Evolutionary conservation across 2,888 invertebrate species (phyloP).

Genomic region (Nomada flava): DNA sequence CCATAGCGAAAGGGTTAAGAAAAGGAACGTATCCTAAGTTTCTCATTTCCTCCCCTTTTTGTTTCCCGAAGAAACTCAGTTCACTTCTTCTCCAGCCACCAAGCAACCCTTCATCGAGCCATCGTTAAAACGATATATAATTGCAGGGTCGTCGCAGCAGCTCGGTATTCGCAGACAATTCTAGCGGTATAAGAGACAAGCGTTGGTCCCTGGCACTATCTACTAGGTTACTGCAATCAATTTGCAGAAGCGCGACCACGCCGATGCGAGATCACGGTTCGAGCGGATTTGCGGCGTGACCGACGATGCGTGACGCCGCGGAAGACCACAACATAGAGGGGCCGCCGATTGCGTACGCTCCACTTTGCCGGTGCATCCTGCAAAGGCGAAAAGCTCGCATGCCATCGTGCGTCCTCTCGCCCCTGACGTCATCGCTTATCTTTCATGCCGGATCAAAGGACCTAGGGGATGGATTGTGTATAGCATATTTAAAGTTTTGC

Average conservation of each 20-base stretch:
- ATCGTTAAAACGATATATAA: no score
- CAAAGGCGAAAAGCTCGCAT: slow-evolving; percentile 71
- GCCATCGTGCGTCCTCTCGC: slow-evolving; percentile 58
- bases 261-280: slow-evolving; percentile 58
- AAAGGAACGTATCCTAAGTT: no score
- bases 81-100: no score
- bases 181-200: not conserved
- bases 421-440: slow-evolving; percentile 18
- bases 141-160: no score
- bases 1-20: no score
- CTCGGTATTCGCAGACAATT: not conserved
- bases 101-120: no score
- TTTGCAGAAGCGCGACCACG: slow-evolving; percentile 69
- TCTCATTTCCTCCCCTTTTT: no score
- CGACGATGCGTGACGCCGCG: slow-evolving; percentile 79
- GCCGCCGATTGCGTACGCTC: slow-evolving; percentile 76
- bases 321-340: slow-evolving; percentile 79
- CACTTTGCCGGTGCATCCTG: slow-evolving; percentile 67
- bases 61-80: no score
- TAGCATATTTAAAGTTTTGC: no score
- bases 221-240: slow-evolving; percentile 71
- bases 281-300: slow-evolving; percentile 73
- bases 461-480: not conserved
- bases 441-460: slow-evolving; percentile 19
- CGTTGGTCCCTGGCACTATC: not conserved